These are phyloP conservation scores for Caenorhabditis drosophilae DNA, from an alignment of 2,888 invertebrate species.

Conservation along the genomic window DNA sequence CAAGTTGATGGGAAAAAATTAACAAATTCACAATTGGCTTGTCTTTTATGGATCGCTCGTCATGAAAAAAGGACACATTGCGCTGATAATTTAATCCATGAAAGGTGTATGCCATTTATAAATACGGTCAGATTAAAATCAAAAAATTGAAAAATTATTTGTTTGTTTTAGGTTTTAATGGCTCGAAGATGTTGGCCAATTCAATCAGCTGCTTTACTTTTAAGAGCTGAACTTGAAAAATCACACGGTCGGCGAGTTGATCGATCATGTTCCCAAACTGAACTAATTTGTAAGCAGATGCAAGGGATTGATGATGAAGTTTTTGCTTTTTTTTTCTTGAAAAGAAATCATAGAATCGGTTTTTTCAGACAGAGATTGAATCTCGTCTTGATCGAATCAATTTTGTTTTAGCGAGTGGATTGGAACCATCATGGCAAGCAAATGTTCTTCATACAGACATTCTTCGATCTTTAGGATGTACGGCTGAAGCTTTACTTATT, in stretches of 20 bases:
- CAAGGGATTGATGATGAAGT: conserved; percentile 47
- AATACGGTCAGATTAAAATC: conserved; percentile 50
- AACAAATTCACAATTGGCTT: conserved; percentile 73
- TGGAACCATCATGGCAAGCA: conserved; percentile 60
- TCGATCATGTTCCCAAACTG: conserved; percentile 74
- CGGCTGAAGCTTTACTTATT: conserved; percentile 70
- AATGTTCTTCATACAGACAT: conserved; percentile 52
- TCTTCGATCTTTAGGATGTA: conserved; percentile 64
- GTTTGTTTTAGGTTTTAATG: conserved; percentile 73
- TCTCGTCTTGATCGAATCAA: not conserved
- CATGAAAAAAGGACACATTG: conserved; percentile 77
- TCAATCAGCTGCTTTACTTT: conserved; percentile 78
- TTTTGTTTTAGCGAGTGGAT: conserved; percentile 35
- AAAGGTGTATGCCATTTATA: conserved; percentile 83
- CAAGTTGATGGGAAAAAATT: conserved; percentile 25
- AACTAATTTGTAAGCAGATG: conserved; percentile 54
- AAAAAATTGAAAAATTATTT: not conserved
- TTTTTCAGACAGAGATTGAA: conserved; percentile 1
- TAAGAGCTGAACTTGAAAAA: conserved; percentile 81
- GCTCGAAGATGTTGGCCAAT: conserved; percentile 81
- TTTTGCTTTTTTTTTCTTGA: not conserved
- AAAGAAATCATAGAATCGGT: not conserved
- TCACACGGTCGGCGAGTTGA: conserved; percentile 83
- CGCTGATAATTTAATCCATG: conserved; percentile 80
- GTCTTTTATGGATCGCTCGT: conserved; percentile 81